These are phyloP conservation scores for Perizoma affinitatum DNA, from an alignment of 2,888 invertebrate species.

Conservation along the genomic window DNA sequence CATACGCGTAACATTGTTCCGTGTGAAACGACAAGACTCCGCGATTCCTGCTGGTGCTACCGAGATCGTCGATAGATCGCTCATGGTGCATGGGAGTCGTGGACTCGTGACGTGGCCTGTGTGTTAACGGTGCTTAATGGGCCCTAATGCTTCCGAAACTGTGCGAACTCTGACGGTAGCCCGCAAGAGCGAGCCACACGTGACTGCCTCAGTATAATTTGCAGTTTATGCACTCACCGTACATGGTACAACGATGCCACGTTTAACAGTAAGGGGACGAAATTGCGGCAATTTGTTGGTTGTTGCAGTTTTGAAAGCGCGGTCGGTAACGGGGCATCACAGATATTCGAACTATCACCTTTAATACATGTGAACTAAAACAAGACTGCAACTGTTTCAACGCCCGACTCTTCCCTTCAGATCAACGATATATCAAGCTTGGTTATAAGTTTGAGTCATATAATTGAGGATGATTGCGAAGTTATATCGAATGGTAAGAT, in stretches of 20 bases:
- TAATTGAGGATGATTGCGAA: too few relatives aligned
- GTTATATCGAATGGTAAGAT: too few relatives aligned
- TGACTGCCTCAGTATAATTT: constrained; percentile 74
- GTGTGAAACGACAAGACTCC: constrained; percentile 70
- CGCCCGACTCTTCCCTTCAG: too few relatives aligned
- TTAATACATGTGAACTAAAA: constrained; percentile 8
- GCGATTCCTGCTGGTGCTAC: constrained; percentile 69
- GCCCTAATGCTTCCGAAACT: constrained; percentile 84
- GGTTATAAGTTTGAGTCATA: too few relatives aligned
- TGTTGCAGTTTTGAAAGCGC: constrained; percentile 40
- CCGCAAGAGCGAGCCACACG: constrained; percentile 69
- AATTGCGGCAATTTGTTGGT: constrained; percentile 65
- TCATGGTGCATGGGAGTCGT: constrained; percentile 61
- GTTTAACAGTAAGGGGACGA: constrained; percentile 63
- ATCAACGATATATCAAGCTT: too few relatives aligned
- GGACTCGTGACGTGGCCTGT: constrained; percentile 77
- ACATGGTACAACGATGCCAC: constrained; percentile 62
- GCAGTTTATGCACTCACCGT: constrained; percentile 64
- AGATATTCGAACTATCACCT: constrained; percentile 20
- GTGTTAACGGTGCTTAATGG: constrained; percentile 84
- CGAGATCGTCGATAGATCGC: constrained; percentile 79
- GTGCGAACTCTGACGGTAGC: constrained; percentile 83
- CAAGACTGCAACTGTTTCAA: too few relatives aligned
- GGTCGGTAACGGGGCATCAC: constrained; percentile 18
- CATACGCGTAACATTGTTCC: constrained; percentile 57